Conservation (phyloP, 2,113 vertebrate genomes). For the Dascyllus trimaculatus region DNA sequence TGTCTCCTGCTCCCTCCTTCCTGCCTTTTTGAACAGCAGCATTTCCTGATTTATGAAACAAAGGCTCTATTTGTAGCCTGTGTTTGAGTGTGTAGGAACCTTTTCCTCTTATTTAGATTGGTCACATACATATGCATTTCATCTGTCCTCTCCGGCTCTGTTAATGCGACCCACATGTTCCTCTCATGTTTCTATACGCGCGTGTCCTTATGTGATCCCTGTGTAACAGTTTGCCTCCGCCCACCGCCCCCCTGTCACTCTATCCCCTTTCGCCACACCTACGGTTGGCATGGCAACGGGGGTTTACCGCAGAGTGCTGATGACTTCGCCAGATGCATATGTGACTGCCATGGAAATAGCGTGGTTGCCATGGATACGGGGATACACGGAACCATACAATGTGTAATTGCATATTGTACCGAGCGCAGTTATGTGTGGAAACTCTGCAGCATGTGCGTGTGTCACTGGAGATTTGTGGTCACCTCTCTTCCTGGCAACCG, state of each 20-base stretch:
- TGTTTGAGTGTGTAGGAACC: not conserved
- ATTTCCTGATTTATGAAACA: constrained; percentile 42
- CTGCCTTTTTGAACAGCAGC: constrained; percentile 24
- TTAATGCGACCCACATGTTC: constrained; percentile 42
- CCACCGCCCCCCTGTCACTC: constrained; percentile 24
- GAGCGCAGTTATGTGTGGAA: constrained; percentile 32
- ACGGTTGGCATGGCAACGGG: constrained; percentile 60
- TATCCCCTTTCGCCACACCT: constrained; percentile 61
- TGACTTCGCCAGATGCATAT: constrained; percentile 70
- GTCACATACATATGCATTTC: constrained; percentile 42
- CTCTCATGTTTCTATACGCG: constrained; percentile 28
- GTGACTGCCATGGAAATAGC: constrained; percentile 58
- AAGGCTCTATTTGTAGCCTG: constrained; percentile 39
- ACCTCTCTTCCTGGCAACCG: constrained; percentile 27
- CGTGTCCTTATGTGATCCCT: constrained; percentile 59
- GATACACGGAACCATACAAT: constrained; percentile 56
- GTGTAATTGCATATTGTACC: constrained; percentile 43
- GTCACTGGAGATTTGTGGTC: constrained; percentile 33
- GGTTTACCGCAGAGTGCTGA: constrained; percentile 66
- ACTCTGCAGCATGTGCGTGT: constrained; percentile 9
- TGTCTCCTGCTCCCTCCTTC: constrained; percentile 33
- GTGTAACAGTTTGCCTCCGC: constrained; percentile 28
- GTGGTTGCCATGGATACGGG: constrained; percentile 64
- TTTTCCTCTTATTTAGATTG: constrained; percentile 27
- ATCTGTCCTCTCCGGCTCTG: constrained; percentile 8